Percentiles rank a stretch among this genome's conserved stretches.
Conservation (phyloP, 2,113 vertebrate species). For the Tragelaphus scriptus region DNA sequence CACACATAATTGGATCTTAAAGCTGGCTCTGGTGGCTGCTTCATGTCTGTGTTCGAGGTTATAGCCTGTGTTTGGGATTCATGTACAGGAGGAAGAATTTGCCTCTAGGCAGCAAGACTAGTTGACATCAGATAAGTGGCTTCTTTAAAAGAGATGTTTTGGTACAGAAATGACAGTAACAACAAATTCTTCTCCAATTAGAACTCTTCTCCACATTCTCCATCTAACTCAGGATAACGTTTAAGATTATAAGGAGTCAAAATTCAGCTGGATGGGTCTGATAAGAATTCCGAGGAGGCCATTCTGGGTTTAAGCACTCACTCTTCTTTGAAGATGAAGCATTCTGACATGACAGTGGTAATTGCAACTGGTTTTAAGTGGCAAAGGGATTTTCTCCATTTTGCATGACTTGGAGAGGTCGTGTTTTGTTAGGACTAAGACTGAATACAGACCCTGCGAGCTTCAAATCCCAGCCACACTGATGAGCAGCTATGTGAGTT, state of each 20-base stretch:
- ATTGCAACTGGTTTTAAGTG: background rate
- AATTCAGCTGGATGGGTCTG: background rate
- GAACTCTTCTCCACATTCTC: background rate
- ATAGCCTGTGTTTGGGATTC: background rate
- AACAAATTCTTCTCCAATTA: background rate
- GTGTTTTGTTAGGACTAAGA: background rate
- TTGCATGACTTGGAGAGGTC: background rate
- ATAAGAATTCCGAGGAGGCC: background rate
- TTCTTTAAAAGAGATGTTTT: slow-evolving; percentile 5
- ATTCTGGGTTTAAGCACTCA: background rate
- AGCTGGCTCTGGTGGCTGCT: background rate
- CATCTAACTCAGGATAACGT: background rate
- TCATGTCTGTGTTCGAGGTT: background rate
- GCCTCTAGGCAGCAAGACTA: background rate
- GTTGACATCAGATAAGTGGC: background rate
- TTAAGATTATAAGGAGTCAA: background rate
- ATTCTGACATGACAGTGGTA: background rate
- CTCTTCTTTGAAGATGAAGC: background rate
- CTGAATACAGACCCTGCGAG: background rate
- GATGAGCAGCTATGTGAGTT: background rate
- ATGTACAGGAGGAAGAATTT: background rate
- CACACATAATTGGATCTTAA: background rate
- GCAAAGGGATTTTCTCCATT: background rate
- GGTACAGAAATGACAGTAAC: background rate
- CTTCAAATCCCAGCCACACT: background rate